Conservation (phyloP, 2,797 vertebrate genomes). For the Graptemys geographica region DNA sequence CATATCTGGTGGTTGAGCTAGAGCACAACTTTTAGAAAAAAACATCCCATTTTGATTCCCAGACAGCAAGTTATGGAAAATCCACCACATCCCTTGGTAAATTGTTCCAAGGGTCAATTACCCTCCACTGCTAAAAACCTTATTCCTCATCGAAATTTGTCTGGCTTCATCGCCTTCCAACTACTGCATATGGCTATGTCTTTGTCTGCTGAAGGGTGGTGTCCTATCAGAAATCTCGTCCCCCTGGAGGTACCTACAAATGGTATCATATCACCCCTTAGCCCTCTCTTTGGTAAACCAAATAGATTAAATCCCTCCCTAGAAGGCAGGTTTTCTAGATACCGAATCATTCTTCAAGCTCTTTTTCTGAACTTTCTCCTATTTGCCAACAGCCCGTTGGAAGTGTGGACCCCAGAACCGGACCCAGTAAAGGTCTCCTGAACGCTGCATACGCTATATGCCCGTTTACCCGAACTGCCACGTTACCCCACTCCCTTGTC, state of each 20-base stretch:
- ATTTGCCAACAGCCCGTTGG: neutral
- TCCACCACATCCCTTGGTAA: neutral
- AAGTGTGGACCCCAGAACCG: neutral
- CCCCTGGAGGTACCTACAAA: neutral
- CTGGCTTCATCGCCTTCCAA: neutral
- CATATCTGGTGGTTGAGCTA: neutral
- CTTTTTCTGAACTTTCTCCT: neutral
- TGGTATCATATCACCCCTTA: neutral
- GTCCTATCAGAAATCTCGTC: constrained; percentile 22
- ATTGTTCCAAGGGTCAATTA: neutral
- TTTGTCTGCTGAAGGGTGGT: constrained; percentile 22
- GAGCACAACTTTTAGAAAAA: neutral
- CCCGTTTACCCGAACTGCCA: neutral
- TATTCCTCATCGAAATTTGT: neutral
- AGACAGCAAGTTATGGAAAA: neutral
- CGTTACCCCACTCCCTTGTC: neutral
- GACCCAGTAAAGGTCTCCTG: neutral
- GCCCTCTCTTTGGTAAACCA: neutral
- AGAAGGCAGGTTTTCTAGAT: neutral
- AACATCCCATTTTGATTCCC: neutral
- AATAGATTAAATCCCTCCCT: neutral
- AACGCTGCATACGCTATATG: neutral
- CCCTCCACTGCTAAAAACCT: neutral
- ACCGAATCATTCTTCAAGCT: neutral
- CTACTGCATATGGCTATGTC: neutral